A percentile compares a stretch with the other conserved stretches of the same genome.
phyloP scores from a whole-genome alignment of 92 coral and sea anemone species.

The Epizoanthus rinbou region DNA sequence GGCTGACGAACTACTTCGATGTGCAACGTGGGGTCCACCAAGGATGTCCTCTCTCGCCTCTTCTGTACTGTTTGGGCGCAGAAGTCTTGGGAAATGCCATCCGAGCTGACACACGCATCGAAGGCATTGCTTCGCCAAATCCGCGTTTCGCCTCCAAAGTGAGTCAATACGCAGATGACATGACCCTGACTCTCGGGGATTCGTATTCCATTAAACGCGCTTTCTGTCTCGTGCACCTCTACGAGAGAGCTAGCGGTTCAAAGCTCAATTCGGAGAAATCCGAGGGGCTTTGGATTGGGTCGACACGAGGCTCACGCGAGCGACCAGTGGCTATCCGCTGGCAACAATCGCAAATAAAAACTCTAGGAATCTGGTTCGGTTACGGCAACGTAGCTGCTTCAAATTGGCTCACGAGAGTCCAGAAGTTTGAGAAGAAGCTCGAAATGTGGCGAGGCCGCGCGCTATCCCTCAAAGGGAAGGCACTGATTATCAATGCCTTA shows the following conservation, averaged over 20 bases:
- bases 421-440: slow-evolving; percentile 25
- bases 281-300: slow-evolving; percentile 53
- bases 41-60: too few relatives aligned
- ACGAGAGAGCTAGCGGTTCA: slow-evolving; percentile 29
- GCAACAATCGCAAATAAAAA: slow-evolving; percentile 37
- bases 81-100: too few relatives aligned
- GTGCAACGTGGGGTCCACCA: too few relatives aligned
- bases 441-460: slow-evolving; percentile 9
- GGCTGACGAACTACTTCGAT: too few relatives aligned
- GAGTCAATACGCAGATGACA: slow-evolving; percentile 32
- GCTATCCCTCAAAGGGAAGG: slow-evolving; percentile 14
- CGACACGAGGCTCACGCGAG: slow-evolving; percentile 12
- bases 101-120: too few relatives aligned
- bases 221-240: background rate
- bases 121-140: too few relatives aligned
- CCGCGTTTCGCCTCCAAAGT: background rate
- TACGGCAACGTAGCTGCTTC: background rate
- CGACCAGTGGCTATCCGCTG: slow-evolving; percentile 47
- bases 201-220: background rate
- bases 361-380: slow-evolving; percentile 34
- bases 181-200: slow-evolving; percentile 18
- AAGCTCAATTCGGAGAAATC: slow-evolving; percentile 28
- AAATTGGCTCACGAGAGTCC: slow-evolving; percentile 21
- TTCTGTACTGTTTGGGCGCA: too few relatives aligned
- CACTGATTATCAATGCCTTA: slow-evolving; percentile 26